A percentile compares a stretch with the other conserved stretches of the same genome.
These are phyloP conservation scores for Podarcis muralis DNA, from an alignment of 2,113 vertebrate species.

Conservation along the genomic window DNA sequence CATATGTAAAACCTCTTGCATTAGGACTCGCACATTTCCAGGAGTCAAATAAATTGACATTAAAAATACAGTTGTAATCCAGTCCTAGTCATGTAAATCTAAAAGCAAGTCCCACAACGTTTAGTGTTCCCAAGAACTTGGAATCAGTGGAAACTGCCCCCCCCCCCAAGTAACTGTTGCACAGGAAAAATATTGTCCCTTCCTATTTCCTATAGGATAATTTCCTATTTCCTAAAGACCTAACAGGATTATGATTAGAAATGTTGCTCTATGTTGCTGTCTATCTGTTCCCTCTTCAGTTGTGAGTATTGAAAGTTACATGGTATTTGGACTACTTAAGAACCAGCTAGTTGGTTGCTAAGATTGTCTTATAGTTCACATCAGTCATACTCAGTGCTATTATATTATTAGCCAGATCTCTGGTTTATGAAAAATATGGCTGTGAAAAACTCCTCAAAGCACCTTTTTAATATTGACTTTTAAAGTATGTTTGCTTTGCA, in stretches of 20 bases:
- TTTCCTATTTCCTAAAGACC: not conserved
- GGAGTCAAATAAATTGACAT: not conserved
- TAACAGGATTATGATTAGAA: not conserved
- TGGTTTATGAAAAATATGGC: slow-evolving; percentile 11
- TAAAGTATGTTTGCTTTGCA: not conserved
- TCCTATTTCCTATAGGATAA: not conserved
- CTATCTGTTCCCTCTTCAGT: not conserved
- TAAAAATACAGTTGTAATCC: not conserved
- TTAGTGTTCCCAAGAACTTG: not conserved
- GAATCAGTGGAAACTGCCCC: no score
- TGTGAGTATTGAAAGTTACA: not conserved
- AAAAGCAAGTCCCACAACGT: not conserved
- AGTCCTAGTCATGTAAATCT: not conserved
- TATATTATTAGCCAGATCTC: slow-evolving; percentile 16
- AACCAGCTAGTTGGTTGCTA: not conserved
- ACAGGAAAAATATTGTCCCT: not conserved
- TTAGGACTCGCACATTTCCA: not conserved
- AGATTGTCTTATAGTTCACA: slow-evolving; percentile 29
- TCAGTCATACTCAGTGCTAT: not conserved
- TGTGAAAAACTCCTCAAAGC: slow-evolving; percentile 15
- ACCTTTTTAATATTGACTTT: not conserved
- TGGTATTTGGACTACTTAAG: not conserved
- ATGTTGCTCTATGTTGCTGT: not conserved
- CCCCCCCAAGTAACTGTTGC: no score
- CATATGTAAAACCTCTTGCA: not conserved